phyloP scores from a whole-genome alignment of 2,797 vertebrate species.

The Netta rufina region DNA sequence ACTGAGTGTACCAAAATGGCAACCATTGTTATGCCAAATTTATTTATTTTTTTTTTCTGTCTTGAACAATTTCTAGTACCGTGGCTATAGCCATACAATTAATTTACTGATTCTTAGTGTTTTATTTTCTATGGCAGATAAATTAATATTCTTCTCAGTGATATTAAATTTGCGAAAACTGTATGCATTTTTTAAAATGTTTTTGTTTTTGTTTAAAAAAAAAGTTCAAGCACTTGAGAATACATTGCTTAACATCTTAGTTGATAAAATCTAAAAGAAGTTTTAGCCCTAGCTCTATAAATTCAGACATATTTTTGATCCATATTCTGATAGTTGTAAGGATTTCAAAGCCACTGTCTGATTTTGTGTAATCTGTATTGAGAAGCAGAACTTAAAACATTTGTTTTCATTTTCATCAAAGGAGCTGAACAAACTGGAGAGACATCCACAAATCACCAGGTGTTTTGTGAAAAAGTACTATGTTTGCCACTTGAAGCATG shows the following conservation, averaged over 20 bases:
- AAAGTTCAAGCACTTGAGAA: neutral
- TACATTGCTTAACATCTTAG: neutral
- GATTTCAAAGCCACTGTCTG: neutral
- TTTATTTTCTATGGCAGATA: neutral
- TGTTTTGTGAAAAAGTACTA: neutral
- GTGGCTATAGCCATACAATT: neutral
- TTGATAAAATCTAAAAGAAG: neutral
- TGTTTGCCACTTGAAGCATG: neutral
- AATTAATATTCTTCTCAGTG: neutral
- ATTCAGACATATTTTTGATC: neutral
- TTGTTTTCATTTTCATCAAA: neutral
- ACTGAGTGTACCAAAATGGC: neutral
- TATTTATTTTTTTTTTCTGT: neutral
- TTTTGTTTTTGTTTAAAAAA: fast-evolving
- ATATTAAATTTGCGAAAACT: neutral
- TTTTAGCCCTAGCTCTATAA: neutral
- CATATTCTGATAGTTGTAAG: neutral
- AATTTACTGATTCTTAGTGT: neutral
- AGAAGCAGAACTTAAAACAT: neutral
- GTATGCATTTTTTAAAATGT: neutral
- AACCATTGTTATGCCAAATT: neutral
- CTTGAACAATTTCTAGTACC: neutral
- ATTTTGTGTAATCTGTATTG: neutral
- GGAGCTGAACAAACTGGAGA: neutral
- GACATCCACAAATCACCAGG: neutral